These are phyloP conservation scores for Leptinotarsa rubiginosa DNA, from an alignment of 2,888 invertebrate species.

Conservation along the genomic window DNA sequence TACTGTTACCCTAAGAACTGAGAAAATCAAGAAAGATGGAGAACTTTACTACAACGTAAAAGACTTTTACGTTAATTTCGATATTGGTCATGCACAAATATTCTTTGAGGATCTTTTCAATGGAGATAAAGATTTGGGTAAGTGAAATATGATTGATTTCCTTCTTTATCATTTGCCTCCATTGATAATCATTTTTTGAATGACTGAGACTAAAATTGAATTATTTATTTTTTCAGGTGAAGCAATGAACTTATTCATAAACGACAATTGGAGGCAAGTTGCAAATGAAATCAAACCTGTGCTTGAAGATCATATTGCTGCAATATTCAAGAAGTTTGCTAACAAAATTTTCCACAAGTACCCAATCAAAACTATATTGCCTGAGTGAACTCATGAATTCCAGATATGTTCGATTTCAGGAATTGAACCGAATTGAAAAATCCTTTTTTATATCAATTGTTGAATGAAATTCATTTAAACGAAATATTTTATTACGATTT, in stretches of 20 bases:
- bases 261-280: slow-evolving; percentile 81
- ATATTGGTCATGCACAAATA: slow-evolving; percentile 74
- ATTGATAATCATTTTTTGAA: too few relatives aligned
- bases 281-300: slow-evolving; percentile 78
- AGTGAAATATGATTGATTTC: slow-evolving; percentile 41
- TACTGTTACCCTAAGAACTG: slow-evolving; percentile 71
- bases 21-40: slow-evolving; percentile 69
- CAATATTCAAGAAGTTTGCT: slow-evolving; percentile 71
- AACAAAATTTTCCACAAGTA: slow-evolving; percentile 73
- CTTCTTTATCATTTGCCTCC: too few relatives aligned
- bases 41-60: slow-evolving; percentile 73
- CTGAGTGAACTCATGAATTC: slow-evolving; percentile 56
- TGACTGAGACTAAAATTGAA: too few relatives aligned
- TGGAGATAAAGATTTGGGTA: slow-evolving; percentile 76
- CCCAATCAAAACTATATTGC: slow-evolving; percentile 70
- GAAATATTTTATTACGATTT: too few relatives aligned
- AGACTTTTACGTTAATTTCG: slow-evolving; percentile 75
- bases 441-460: background rate
- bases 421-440: too few relatives aligned
- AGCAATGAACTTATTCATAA: slow-evolving; percentile 81
- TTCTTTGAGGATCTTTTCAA: slow-evolving; percentile 80
- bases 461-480: too few relatives aligned
- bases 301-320: slow-evolving; percentile 74
- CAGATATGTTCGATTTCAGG: background rate
- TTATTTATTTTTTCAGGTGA: slow-evolving; percentile 67